Base-by-base conservation (phyloP, 2,888 invertebrate genomes). In the Meta bourneti region DNA sequence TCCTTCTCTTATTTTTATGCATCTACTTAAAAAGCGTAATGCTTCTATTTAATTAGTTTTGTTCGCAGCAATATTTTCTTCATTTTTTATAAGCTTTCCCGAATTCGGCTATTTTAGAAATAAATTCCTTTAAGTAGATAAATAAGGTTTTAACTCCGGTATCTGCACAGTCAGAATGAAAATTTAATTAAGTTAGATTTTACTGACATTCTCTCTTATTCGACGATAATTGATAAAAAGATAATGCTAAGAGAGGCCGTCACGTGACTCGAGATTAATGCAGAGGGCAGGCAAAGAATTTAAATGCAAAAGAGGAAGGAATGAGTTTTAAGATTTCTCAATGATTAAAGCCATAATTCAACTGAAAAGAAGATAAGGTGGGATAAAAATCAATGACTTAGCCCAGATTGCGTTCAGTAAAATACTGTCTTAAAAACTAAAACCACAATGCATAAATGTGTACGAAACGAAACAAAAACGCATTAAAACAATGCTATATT, bases 151-250 rank as follows among this genome's bases (percentile, higher is more conserved):
- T 79, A 79, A 79, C 61, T 61, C 20, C 20, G 9, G 19, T 11
- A 51, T n/a, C 9, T 11, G 52, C 0, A 48, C 51, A 51, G 8
- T 19, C 52, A 7, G 11, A 20, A 61, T 61, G 54, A 34, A 79
- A 79, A 79, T 79, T 79, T 79, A 69, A 79, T 79, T 79, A 79
- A 61, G n/a, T 77, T 49, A 77, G 16, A 79, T 61, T 52, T 8
- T 34, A 61, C 16, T 13, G 13, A 34, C 61, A 79, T 11, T 61
- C 54, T n/a, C 9, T 79, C 48, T 79, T 61, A 16, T 79, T 79
- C 20, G 16, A 79, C 19, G 13, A 19, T 79, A 61, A 48, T 69
- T 79, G 61, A 79, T 16, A 61, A 48, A 48, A 79, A 16, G 16
- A 79, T 13, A 4, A 6, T 9, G 9, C 20, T 19, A 6, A 11